Base-by-base conservation (phyloP, 2,888 invertebrate genomes). In the Eustalomyia histrio region DNA sequence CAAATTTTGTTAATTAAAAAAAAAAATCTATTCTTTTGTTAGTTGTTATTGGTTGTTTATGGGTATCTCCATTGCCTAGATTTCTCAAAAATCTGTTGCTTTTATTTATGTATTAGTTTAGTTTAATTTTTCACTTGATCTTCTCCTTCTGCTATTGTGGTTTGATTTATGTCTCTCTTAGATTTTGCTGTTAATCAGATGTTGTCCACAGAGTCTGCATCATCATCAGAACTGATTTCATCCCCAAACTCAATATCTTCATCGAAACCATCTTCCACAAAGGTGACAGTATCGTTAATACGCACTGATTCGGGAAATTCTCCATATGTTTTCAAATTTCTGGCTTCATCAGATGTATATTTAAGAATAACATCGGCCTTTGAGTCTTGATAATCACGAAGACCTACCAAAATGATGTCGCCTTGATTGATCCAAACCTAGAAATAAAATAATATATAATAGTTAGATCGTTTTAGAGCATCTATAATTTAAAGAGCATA, bases 311-410 rank as follows among this genome's bases (percentile, higher is more conserved):
- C 99, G 79, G 99, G 99, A 92, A 99, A 96, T 92, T 99, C 98
- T 88, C 99, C 99, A 88, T 99, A 99, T 50, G 98, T 97, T 92
- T 99, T 99, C 90, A 99, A 93, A 92, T 99, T 99, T 90, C 99
- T 94, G 61, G 99, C 99, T 92, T 99, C 99, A 90, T 99, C 99
- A 33, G 99, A 97, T 83, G 99, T 99, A 91, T 99, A 99, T 92
- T 99, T 99, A 86, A 99, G 93, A 88, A 99, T 99, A 84, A 99
- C 99, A 92, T 99, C 99, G 79, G 99, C 99, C 92, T 99, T 98
- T 10, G 97, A 96, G 90, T 97, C 97, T 92, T 97, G 99, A 91
- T 98, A 99, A 92, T 99, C 99, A 90, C 99, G 94, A 87, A 99
- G 93, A 84, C 99, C 99, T 88, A 99, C 97, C 86, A 99, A 92